Base-by-base conservation (phyloP, 2,888 invertebrate genomes). In the Arctia plantaginis region DNA sequence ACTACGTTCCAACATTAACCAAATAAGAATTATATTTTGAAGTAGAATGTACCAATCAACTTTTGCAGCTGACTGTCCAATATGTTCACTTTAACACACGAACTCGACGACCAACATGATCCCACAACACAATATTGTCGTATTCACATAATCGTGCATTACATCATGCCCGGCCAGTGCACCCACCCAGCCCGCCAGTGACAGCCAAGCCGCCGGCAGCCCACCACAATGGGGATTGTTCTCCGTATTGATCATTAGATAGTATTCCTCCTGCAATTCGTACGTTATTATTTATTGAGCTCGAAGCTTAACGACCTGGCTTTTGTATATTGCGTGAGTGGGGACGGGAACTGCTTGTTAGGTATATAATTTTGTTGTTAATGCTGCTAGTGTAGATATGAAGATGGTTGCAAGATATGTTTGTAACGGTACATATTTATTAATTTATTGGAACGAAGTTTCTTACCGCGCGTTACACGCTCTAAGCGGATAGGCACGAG, bases 221-320 rank as follows among this genome's bases (percentile, higher is more conserved):
- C 78, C 69, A 75, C 88, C 88, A 95, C 94, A 94, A 95, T 94
- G 90, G 91, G 90, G 88, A 94, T 94, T 94, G 94, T 94, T 93
- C 92, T 83, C 73, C 71, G 81, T 78, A 75, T 86, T 86, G 91
- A 92, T 90, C 90, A 86, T 80, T 84, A 85, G 91, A 92, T 90
- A 87, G 84, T 81, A 84, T 77, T 78, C 90, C 90, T 88, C 89
- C 90, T 81, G 84, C 88, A 85, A 88, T 87, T 86, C 87, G 87
- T 86, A 86, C 87, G 86, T 86, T 86, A 88, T 90, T 91, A 91
- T 91, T 92, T 90, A 91, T 91, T 87, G 90, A 90, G 90, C 88
- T 84, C 80, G 71, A 81, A 80, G 81, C 85, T 76, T 85, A 85
- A 85, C 85, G 85, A 85, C 79, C 82, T 78, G 75, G 71, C 79